Base-by-base conservation (phyloP, 2,888 invertebrate species). In the Latheticus oryzae region DNA sequence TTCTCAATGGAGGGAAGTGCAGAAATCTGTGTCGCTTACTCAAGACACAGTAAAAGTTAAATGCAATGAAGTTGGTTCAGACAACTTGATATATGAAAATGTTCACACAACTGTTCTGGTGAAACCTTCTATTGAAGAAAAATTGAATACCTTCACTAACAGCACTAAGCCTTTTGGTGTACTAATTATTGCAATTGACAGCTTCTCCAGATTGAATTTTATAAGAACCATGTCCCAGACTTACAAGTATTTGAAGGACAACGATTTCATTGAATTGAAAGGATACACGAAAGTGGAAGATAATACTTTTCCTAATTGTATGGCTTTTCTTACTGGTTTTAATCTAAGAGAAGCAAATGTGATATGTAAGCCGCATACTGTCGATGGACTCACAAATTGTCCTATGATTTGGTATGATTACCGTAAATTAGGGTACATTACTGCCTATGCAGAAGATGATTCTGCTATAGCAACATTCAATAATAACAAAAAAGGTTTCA, bases 301-400 rank as follows among this genome's bases (percentile, higher is more conserved):
- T 71, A 95, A 95, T 70, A 95, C 94, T 0, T 92, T 91, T 70
- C 93, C 95, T 0, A 96, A 96, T 77, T 76, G 95, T 32, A 89
- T 94, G 84, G 91, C 94, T 0, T 82, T 90, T 35, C 80, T 91
- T n/a, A 87, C 89, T 0, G 71, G 71, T 2, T 69, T 54, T 26
- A 73, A 73, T 45, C 64, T 61, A 71, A 72, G 74, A 0, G 68
- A 80, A 8, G 79, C 85, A 7, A 79, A 83, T 38, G 67, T 75
- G 1, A 73, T 81, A 37, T 83, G 84, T 63, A 76, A 81, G 16
- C 83, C 85, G n/a, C 83, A 58, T 64, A 72, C 72, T 13, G 69
- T 78, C 33, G 83, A 83, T 73, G 84, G 84, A 21, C 73, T 88
- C 42, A 91, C 94, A 67, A 82, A 84, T 45, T 87, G 91, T 67